A percentile compares a stretch with the other conserved stretches of the same genome.
These are phyloP conservation scores for Odocoileus virginianus DNA, from an alignment of 2,113 vertebrate genomes.

Conservation along the genomic window DNA sequence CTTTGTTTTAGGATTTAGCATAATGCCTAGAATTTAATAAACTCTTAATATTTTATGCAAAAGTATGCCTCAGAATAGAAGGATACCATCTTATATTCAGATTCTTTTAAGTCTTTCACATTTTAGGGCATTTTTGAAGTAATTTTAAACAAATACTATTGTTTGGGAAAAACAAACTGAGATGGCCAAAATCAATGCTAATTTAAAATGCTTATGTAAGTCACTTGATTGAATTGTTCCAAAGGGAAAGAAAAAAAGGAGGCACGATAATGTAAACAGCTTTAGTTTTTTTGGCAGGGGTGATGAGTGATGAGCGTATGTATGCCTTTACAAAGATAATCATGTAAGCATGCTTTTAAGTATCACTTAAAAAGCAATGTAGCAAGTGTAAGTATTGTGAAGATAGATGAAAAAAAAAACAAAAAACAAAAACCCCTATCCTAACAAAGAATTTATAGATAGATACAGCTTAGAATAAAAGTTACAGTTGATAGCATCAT, in stretches of 20 bases:
- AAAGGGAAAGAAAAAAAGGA: neutral
- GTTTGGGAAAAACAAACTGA: neutral
- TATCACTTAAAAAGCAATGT: neutral
- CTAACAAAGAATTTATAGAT: neutral
- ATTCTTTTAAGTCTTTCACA: neutral
- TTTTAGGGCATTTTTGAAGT: neutral
- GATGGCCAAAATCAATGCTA: neutral
- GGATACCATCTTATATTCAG: neutral
- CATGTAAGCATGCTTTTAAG: neutral
- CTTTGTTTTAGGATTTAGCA: neutral
- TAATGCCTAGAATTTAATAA: neutral
- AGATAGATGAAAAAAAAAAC: neutral
- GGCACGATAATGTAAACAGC: neutral
- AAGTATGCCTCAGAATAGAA: neutral
- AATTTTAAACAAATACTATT: neutral
- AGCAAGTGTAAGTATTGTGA: neutral
- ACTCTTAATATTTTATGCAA: neutral
- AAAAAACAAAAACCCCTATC: neutral
- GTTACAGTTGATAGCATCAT: neutral
- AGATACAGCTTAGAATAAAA: neutral
- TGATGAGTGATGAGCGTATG: neutral
- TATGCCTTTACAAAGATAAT: neutral
- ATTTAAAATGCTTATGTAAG: neutral
- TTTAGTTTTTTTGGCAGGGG: neutral
- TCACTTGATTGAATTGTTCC: neutral